Conservation (phyloP, 2,888 invertebrate genomes). For the Sisyra nigra region DNA sequence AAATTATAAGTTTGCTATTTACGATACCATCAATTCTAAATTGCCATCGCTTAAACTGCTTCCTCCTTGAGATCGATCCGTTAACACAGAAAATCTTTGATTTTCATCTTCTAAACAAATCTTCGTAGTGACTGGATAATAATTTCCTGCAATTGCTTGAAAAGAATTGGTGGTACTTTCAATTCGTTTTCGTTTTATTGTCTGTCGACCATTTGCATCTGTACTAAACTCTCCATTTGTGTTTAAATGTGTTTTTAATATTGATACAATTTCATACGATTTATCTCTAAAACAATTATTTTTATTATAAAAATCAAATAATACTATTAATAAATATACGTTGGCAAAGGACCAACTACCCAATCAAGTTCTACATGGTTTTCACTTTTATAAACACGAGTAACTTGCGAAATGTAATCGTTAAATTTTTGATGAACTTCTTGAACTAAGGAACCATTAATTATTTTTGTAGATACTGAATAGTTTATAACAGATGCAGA, state of each 20-base stretch:
- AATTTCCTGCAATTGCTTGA: conserved; percentile 74
- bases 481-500: too few species aligned
- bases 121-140: conserved; percentile 80
- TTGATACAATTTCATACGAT: conserved; percentile 63
- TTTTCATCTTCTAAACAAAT: conserved; percentile 45
- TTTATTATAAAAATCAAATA: too few species aligned
- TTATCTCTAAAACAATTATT: conserved; percentile 33
- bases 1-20: too few species aligned
- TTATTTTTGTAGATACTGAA: too few species aligned
- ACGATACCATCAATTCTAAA: conserved; percentile 71
- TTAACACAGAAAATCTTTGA: conserved; percentile 38
- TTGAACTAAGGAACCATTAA: too few species aligned
- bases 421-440: conserved; percentile 25
- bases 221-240: conserved; percentile 65
- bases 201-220: conserved; percentile 85
- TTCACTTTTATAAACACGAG: conserved; percentile 47
- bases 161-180: conserved; percentile 38
- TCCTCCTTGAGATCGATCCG: conserved; percentile 72
- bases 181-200: conserved; percentile 50
- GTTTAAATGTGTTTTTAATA: conserved; percentile 45
- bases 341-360: conserved; percentile 61
- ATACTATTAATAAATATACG: neutral
- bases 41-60: conserved; percentile 56
- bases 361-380: conserved; percentile 53
- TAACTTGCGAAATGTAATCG: conserved; percentile 58